Base-by-base conservation (phyloP, 2,797 vertebrate species). In the Muscicapa striata region DNA sequence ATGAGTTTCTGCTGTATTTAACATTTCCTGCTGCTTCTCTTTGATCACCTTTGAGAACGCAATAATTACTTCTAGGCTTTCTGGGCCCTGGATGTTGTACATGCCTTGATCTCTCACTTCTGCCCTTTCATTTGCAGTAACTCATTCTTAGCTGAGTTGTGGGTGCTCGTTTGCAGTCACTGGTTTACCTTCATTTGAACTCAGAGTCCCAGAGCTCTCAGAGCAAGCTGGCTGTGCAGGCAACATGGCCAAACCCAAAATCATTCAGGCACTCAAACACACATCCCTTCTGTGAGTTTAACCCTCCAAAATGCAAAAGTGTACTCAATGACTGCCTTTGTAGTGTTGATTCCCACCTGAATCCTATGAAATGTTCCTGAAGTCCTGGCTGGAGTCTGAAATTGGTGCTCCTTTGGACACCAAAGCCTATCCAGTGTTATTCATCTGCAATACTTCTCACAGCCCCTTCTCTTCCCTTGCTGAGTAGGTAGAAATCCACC, bases 91-190 rank as follows among this genome's bases (percentile, higher is more conserved):
- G 45, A 76, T 95, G 89, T 76, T 74, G 77, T 66, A 88, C 77
- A 49, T 73, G 63, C 67, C 92, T 91, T 84, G 92, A 88, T 94
- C 76, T 95, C 85, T 94, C 93, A 88, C 94, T 96, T 96, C 77
- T 91, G 87, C 85, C 77, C 83, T 92, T 94, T 91, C 94, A 88
- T 94, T 91, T 96, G 85, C 87, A 94, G 80, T 94, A 95, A 94
- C 67, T 95, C 80, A 82, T 82, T 91, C 87, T 73, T 84, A 74
- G 77, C 54, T 70, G 82, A 85, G 82, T 70, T 93, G 43, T 46
- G 92, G 54, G 36, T 0, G 0, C 24, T 88, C 0, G 0, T 74
- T 88, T 81, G 34, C 45, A 77, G 63, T 82, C 59, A 57, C 43
- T 88, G 45, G 24, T 91, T 95, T 94, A 67, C 67, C 85, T 91